These are phyloP conservation scores for Taurulus bubalis DNA, from an alignment of 2,113 vertebrate species.

Conservation along the genomic window DNA sequence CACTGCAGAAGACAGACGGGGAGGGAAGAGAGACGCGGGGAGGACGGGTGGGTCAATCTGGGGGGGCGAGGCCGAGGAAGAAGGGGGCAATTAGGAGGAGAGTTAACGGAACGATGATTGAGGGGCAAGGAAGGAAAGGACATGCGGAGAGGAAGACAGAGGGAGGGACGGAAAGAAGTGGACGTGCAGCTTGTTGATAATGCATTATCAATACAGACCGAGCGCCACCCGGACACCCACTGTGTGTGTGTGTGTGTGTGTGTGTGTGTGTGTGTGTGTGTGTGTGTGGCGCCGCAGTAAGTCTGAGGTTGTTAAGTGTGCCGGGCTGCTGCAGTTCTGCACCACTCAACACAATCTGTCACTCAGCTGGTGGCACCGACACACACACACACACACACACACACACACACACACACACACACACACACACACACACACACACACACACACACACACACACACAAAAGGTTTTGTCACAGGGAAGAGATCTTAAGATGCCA, in stretches of 20 bases:
- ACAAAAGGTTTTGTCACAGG: constrained; percentile 61
- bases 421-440: not conserved
- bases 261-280: constrained; percentile 29
- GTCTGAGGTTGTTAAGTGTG: constrained; percentile 57
- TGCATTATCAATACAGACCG: constrained; percentile 56
- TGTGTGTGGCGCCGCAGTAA: constrained; percentile 28
- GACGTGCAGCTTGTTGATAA: constrained; percentile 50
- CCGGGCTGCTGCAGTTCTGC: constrained; percentile 72
- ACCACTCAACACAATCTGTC: constrained; percentile 66
- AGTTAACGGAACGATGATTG: not conserved
- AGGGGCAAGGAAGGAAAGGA: not conserved
- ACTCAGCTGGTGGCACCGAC: constrained; percentile 56
- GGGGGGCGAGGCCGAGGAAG: not conserved
- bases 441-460: not conserved
- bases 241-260: constrained; percentile 4
- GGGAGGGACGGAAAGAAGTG: constrained; percentile 1
- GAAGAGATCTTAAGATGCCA: constrained; percentile 63
- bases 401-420: constrained; percentile 1
- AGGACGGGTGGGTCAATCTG: constrained; percentile 22
- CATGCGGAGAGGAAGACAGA: constrained; percentile 18
- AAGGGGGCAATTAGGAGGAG: constrained; percentile 5
- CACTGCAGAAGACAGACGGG: constrained; percentile 35
- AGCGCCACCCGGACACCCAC: constrained; percentile 6
- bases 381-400: constrained; percentile 33
- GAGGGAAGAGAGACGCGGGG: not conserved